Evolutionary conservation across 1,140 invertebrate genomes (phyloP).

Genomic region (Formica selysi): DNA sequence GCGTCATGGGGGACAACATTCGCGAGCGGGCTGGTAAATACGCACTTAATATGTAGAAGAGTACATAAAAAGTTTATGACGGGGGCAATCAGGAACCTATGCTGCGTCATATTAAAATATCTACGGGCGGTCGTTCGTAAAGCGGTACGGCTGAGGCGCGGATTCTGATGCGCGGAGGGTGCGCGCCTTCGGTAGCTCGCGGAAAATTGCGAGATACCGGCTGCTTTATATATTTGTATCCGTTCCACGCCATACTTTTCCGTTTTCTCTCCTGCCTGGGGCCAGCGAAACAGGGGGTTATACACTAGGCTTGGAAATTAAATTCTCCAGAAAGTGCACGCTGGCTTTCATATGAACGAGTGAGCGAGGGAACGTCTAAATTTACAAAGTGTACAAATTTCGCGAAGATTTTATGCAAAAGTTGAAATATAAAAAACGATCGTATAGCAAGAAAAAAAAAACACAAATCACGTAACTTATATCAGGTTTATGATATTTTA

Average conservation of each 20-base stretch:
- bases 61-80: slow-evolving; percentile 75
- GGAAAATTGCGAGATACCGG: slow-evolving; percentile 55
- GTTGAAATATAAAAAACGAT: slow-evolving; percentile 7
- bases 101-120: slow-evolving; percentile 75
- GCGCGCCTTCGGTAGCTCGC: slow-evolving; percentile 43
- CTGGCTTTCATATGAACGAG: neutral
- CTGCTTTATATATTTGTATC: slow-evolving; percentile 60
- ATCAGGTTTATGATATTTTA: neutral
- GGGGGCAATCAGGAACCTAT: slow-evolving; percentile 70
- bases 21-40: slow-evolving; percentile 57
- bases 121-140: slow-evolving; percentile 62
- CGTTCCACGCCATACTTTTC: slow-evolving; percentile 60
- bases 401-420: neutral
- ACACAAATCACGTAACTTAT: neutral
- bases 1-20: neutral
- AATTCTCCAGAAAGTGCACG: slow-evolving; percentile 52
- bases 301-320: slow-evolving; percentile 64
- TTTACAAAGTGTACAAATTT: slow-evolving; percentile 31
- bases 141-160: neutral
- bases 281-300: neutral
- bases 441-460: neutral
- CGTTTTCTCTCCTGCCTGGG: neutral
- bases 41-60: slow-evolving; percentile 62
- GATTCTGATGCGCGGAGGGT: slow-evolving; percentile 21
- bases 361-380: neutral